phyloP scores from a whole-genome alignment of 2,888 invertebrate genomes.

The Meganola albula region DNA sequence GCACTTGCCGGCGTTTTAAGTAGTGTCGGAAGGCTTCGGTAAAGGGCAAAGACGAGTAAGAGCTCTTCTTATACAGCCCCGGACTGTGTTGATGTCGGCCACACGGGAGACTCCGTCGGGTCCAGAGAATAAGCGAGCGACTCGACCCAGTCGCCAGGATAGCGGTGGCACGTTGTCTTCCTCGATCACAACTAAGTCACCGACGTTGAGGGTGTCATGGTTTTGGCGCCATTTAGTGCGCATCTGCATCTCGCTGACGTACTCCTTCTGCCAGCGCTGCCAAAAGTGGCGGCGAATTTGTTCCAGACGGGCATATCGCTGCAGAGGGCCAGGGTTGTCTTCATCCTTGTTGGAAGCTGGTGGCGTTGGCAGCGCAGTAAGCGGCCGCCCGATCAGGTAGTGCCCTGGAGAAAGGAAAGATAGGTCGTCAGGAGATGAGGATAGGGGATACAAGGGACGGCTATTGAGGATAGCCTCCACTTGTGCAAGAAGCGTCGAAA shows the following conservation, averaged over 20 bases:
- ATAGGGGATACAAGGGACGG: conserved; percentile 1
- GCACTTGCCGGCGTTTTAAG: no score
- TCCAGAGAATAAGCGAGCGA: no score
- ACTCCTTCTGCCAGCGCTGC: conserved; percentile 12
- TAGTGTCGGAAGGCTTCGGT: neutral
- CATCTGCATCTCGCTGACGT: conserved; percentile 5
- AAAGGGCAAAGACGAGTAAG: conserved; percentile 2
- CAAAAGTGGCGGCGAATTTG: conserved; percentile 12
- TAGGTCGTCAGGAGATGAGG: neutral
- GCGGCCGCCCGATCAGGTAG: conserved; percentile 3
- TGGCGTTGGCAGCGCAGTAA: conserved; percentile 1
- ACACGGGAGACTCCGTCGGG: no score
- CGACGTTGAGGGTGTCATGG: no score
- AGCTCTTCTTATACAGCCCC: no score
- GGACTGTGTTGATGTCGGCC: no score
- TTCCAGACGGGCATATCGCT: conserved; percentile 1
- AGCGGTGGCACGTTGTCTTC: no score
- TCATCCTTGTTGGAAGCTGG: neutral
- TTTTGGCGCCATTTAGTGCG: conserved; percentile 4
- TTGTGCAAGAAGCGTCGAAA: conserved; percentile 8
- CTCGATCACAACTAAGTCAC: no score
- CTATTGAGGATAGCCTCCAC: conserved; percentile 9
- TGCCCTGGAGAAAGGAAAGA: conserved; percentile 2
- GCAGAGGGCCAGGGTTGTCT: neutral
- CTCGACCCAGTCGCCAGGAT: no score